phyloP scores from a whole-genome alignment of 2,888 invertebrate species.

The Piscicola geometra region DNA sequence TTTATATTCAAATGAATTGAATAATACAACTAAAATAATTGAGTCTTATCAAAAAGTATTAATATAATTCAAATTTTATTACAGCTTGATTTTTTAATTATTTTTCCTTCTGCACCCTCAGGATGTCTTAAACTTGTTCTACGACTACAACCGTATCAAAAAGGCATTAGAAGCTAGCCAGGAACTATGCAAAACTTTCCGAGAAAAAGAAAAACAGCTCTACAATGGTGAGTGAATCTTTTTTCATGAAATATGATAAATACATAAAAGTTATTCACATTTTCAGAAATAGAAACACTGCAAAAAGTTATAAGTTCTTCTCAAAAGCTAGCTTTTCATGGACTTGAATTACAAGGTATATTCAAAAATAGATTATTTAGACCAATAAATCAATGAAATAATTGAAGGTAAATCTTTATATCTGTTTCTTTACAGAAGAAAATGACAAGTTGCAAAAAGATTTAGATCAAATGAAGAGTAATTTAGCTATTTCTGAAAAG shows the following conservation, averaged over 20 bases:
- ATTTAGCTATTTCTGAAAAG: background rate
- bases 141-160: slow-evolving; percentile 8
- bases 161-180: background rate
- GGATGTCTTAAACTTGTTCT: slow-evolving; percentile 11
- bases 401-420: no score
- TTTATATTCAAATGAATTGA: no score
- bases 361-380: no score
- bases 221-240: no score
- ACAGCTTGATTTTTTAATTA: no score
- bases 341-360: background rate
- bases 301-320: slow-evolving; percentile 11
- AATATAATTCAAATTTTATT: no score
- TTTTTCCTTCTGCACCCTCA: no score
- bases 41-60: background rate
- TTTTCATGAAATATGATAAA: no score
- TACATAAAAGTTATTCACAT: background rate
- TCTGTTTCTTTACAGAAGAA: slow-evolving; percentile 10
- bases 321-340: background rate
- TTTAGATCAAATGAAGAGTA: background rate
- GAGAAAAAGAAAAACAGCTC: slow-evolving; percentile 9
- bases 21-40: background rate
- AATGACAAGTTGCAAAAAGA: slow-evolving; percentile 13
- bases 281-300: slow-evolving; percentile 12
- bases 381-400: no score
- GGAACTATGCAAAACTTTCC: background rate